Evolutionary conservation across 2,113 vertebrate genomes (phyloP).

Genomic region (Numenius arquata): DNA sequence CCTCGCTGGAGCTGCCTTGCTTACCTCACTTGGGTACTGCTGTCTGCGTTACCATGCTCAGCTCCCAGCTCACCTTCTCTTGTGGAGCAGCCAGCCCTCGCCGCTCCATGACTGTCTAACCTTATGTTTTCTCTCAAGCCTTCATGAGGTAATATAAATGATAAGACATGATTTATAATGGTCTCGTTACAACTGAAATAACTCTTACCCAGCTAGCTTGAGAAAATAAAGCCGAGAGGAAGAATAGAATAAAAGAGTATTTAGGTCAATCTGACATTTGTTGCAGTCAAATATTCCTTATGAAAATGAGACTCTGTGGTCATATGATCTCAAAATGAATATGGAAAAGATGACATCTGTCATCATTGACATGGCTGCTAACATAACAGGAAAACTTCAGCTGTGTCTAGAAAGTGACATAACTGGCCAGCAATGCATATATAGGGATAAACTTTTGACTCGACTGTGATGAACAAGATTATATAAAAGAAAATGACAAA

Average conservation of each 20-base stretch:
- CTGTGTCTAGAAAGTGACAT: not conserved
- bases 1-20: not conserved
- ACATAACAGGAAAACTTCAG: not conserved
- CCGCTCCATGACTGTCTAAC: not conserved
- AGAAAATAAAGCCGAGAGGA: not conserved
- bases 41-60: fast-evolving
- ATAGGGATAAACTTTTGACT: not conserved
- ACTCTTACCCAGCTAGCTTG: not conserved
- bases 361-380: not conserved
- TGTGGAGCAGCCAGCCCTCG: not conserved
- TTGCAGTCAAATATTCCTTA: not conserved
- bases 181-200: not conserved
- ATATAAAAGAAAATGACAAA: not conserved
- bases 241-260: not conserved
- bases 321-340: not conserved
- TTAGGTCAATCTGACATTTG: not conserved
- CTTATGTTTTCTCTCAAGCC: not conserved
- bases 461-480: not conserved
- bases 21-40: not conserved
- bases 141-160: not conserved
- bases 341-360: not conserved
- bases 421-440: not conserved
- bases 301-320: not conserved
- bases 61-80: not conserved
- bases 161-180: not conserved